A percentile compares a stretch with the other conserved stretches of the same genome.
phyloP scores from a whole-genome alignment of 2,113 vertebrate genomes.

The Hypomesus transpacificus region DNA sequence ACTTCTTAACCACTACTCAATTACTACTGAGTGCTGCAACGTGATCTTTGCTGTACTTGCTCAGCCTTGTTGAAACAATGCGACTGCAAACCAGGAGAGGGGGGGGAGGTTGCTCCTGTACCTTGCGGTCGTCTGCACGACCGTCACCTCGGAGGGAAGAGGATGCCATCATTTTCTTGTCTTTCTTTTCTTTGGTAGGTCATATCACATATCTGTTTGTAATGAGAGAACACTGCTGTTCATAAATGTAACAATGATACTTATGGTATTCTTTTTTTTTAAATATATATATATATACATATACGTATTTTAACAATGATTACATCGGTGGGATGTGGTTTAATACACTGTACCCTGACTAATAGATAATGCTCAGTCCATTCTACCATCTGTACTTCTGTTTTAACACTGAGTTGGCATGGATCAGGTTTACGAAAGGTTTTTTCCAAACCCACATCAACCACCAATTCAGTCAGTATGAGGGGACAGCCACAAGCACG shows the following conservation, averaged over 20 bases:
- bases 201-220: slow-evolving; percentile 62
- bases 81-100: slow-evolving; percentile 48
- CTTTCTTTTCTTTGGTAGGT: slow-evolving; percentile 55
- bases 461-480: slow-evolving; percentile 8
- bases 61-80: slow-evolving; percentile 50
- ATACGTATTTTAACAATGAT: slow-evolving; percentile 57
- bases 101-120: slow-evolving; percentile 47
- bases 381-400: slow-evolving; percentile 23
- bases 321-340: slow-evolving; percentile 47
- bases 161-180: slow-evolving; percentile 59
- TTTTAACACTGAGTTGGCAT: slow-evolving; percentile 20
- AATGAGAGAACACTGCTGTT: slow-evolving; percentile 50
- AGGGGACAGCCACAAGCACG: neutral
- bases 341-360: slow-evolving; percentile 31
- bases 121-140: slow-evolving; percentile 43
- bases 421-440: neutral
- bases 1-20: slow-evolving; percentile 49
- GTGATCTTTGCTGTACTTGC: slow-evolving; percentile 52
- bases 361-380: slow-evolving; percentile 15
- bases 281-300: slow-evolving; percentile 22
- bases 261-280: slow-evolving; percentile 42
- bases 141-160: slow-evolving; percentile 56
- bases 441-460: neutral
- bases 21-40: slow-evolving; percentile 66
- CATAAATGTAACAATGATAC: slow-evolving; percentile 35